Conservation (phyloP, 2,113 vertebrate genomes). For the Astur gentilis region DNA sequence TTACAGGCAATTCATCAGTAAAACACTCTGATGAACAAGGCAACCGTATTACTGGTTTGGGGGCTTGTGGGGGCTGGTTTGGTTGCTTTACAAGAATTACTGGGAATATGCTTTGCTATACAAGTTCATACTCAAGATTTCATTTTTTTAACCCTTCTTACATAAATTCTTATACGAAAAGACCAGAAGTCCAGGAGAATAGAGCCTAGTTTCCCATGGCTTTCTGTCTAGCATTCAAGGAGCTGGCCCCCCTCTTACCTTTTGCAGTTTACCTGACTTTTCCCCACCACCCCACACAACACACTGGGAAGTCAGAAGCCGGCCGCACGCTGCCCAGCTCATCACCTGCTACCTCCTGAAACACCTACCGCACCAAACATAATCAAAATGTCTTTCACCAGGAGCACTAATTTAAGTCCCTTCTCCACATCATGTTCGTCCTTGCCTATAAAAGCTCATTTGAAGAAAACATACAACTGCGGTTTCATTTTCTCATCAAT, state of each 20-base stretch:
- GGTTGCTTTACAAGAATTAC: neutral
- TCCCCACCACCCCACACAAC: neutral
- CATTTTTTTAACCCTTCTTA: neutral
- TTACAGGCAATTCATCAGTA: neutral
- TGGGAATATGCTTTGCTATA: neutral
- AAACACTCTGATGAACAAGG: neutral
- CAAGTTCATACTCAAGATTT: neutral
- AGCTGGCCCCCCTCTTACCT: neutral
- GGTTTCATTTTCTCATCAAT: neutral
- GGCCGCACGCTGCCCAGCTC: neutral
- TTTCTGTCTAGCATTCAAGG: neutral
- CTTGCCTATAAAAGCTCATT: neutral
- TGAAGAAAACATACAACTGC: neutral
- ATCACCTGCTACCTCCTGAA: neutral
- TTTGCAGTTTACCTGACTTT: neutral
- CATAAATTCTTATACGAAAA: neutral
- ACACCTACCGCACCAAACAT: neutral
- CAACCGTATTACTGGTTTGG: too few species aligned
- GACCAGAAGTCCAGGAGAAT: neutral
- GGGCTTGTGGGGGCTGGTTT: too few species aligned
- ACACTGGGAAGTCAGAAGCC: rapidly evolving
- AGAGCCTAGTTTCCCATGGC: neutral
- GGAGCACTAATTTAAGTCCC: neutral
- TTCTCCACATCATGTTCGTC: neutral
- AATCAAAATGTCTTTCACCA: neutral